These are phyloP conservation scores for Luehdorfia chinensis DNA, from an alignment of 1,140 invertebrate genomes.

Conservation along the genomic window DNA sequence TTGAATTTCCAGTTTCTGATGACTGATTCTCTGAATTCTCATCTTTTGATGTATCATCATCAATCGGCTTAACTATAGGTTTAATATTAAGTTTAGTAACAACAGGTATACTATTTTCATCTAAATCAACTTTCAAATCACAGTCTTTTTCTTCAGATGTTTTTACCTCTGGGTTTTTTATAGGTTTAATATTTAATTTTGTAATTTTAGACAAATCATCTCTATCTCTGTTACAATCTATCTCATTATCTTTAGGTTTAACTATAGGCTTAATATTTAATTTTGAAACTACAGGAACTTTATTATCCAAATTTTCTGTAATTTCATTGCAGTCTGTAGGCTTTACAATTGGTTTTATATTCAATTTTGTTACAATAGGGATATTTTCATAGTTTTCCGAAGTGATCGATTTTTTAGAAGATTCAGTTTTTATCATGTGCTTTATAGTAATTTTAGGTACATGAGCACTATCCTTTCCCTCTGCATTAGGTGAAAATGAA, in stretches of 20 bases:
- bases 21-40: constrained; percentile 53
- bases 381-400: constrained; percentile 59
- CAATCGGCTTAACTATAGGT: constrained; percentile 64
- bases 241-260: constrained; percentile 68
- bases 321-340: constrained; percentile 53
- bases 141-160: constrained; percentile 66
- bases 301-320: constrained; percentile 46
- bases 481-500: constrained; percentile 34
- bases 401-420: constrained; percentile 40
- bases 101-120: constrained; percentile 68
- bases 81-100: constrained; percentile 73
- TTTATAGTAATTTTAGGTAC: constrained; percentile 74
- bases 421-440: constrained; percentile 50
- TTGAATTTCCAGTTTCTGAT: constrained; percentile 63
- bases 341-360: constrained; percentile 70
- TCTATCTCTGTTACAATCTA: constrained; percentile 64
- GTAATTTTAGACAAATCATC: constrained; percentile 68
- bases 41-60: constrained; percentile 56
- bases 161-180: constrained; percentile 59
- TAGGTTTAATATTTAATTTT: constrained; percentile 69
- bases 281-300: constrained; percentile 73
- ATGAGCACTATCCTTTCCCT: constrained; percentile 45
- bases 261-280: constrained; percentile 70
- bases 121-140: constrained; percentile 56
- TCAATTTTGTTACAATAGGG: constrained; percentile 67